These are phyloP conservation scores for Excalfactoria chinensis DNA, from an alignment of 2,113 vertebrate genomes.

Conservation along the genomic window DNA sequence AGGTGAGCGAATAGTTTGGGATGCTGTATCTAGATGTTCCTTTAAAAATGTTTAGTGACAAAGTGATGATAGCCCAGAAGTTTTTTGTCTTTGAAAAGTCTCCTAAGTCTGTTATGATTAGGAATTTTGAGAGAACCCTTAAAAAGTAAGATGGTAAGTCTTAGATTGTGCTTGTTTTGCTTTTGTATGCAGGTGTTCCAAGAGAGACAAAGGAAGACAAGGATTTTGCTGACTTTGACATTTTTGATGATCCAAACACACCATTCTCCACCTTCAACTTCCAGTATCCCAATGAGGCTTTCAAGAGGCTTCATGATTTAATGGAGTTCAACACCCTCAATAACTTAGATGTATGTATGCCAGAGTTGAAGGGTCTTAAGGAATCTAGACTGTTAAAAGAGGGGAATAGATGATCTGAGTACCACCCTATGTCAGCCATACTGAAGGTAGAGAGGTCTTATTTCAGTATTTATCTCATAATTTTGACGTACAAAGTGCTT, in stretches of 20 bases:
- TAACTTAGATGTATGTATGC: conserved; percentile 89
- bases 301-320: conserved; percentile 90
- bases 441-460: not conserved
- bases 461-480: not conserved
- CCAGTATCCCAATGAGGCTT: conserved; percentile 93
- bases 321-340: conserved; percentile 99
- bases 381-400: not conserved
- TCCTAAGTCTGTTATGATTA: not conserved
- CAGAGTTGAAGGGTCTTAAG: not conserved
- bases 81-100: not conserved
- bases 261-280: conserved; percentile 98
- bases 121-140: not conserved
- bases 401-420: not conserved
- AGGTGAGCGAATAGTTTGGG: conserved; percentile 74
- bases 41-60: not conserved
- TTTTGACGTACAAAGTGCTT: not conserved
- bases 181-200: conserved; percentile 81
- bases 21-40: not conserved
- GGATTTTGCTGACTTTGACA: conserved; percentile 95
- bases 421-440: not conserved
- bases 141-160: not conserved
- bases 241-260: conserved; percentile 93
- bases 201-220: conserved; percentile 91
- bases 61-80: not conserved
- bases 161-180: not conserved